A percentile compares a stretch with the other conserved stretches of the same genome.
These are phyloP conservation scores for Drosophila seclusa DNA, from an alignment of 2,888 invertebrate genomes.

Conservation along the genomic window DNA sequence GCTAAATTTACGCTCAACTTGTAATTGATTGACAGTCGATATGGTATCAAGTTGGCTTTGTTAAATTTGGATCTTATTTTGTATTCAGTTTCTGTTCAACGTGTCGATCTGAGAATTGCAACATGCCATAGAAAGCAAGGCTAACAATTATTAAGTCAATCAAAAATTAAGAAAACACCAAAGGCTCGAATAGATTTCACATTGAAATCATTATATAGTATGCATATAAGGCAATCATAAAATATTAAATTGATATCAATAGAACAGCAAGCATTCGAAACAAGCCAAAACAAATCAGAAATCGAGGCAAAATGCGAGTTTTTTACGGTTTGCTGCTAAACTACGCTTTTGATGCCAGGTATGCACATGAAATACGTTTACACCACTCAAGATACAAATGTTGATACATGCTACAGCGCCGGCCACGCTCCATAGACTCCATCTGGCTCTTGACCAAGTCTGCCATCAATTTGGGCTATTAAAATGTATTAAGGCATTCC, in stretches of 20 bases:
- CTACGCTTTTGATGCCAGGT: constrained; percentile 81
- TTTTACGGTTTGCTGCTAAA: constrained; percentile 75
- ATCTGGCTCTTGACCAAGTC: background rate
- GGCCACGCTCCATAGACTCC: background rate
- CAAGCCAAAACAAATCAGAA: constrained; percentile 21
- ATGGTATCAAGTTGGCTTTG: background rate
- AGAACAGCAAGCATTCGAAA: constrained; percentile 18
- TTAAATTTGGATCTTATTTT: background rate
- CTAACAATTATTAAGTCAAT: constrained; percentile 11
- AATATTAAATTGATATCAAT: constrained; percentile 60
- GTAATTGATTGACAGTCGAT: background rate
- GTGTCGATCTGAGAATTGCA: background rate
- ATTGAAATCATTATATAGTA: constrained; percentile 32
- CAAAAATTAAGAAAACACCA: constrained; percentile 4
- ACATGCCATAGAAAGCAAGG: background rate
- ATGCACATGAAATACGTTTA: constrained; percentile 36
- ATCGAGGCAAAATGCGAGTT: constrained; percentile 69
- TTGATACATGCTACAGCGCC: background rate
- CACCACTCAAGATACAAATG: background rate
- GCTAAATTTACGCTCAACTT: background rate
- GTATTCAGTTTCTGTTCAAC: background rate
- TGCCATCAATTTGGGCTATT: background rate
- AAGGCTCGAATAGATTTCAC: constrained; percentile 4
- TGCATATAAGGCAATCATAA: constrained; percentile 41
- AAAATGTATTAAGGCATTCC: background rate